Evolutionary conservation across 2,113 vertebrate species (phyloP).

Genomic region (Lipophrys pholis): DNA sequence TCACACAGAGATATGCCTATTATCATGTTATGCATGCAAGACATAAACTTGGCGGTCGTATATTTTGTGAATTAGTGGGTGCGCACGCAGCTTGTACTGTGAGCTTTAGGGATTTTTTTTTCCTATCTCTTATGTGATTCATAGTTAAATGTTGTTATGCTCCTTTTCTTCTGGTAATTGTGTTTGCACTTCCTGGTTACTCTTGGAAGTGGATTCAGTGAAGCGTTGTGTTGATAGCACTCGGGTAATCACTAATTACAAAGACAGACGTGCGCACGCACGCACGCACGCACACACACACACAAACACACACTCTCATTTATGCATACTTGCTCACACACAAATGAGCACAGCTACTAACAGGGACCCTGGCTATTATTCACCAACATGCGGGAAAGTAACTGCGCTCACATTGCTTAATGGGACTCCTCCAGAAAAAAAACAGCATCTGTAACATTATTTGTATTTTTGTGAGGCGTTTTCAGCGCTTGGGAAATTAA

Average conservation of each 20-base stretch:
- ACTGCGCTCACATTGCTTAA: slow-evolving; percentile 37
- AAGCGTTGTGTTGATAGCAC: slow-evolving; percentile 70
- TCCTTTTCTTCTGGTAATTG: slow-evolving; percentile 70
- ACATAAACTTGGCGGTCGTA: slow-evolving; percentile 39
- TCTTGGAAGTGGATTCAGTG: slow-evolving; percentile 71
- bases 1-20: slow-evolving; percentile 35
- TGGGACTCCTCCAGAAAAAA: slow-evolving; percentile 18
- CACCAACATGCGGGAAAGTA: slow-evolving; percentile 35
- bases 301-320: slow-evolving; percentile 5
- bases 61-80: slow-evolving; percentile 40
- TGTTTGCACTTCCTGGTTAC: slow-evolving; percentile 73
- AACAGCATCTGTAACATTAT: slow-evolving; percentile 22
- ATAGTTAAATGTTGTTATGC: slow-evolving; percentile 75
- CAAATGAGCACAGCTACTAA: slow-evolving; percentile 58
- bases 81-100: slow-evolving; percentile 26
- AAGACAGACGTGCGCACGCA: slow-evolving; percentile 23
- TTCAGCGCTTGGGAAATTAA: too few species aligned
- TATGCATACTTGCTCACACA: slow-evolving; percentile 42
- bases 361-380: slow-evolving; percentile 49
- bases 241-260: slow-evolving; percentile 72
- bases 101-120: slow-evolving; percentile 46
- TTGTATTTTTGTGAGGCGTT: slow-evolving; percentile 13
- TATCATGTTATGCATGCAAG: slow-evolving; percentile 25
- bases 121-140: slow-evolving; percentile 64
- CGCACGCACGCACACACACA: too few species aligned